phyloP scores from a whole-genome alignment of 2,797 vertebrate species.

The Eulemur coronatus region DNA sequence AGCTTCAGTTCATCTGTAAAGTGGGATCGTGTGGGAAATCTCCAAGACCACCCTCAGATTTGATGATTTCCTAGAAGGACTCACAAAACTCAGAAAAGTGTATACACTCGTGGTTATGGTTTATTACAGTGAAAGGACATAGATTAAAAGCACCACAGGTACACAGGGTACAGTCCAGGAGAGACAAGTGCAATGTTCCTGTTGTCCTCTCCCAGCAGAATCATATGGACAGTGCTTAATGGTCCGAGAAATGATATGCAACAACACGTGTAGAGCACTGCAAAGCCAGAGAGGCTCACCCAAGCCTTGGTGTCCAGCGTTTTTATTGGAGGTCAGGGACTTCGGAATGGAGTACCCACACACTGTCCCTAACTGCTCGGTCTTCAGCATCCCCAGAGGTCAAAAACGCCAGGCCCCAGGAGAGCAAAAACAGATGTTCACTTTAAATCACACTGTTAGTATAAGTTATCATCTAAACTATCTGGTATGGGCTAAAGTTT shows the following conservation, averaged over 20 bases:
- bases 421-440: background rate
- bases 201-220: background rate
- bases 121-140: background rate
- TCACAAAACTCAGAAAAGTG: background rate
- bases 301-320: background rate
- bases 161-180: background rate
- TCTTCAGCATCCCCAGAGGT: background rate
- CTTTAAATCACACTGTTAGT: background rate
- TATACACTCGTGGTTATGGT: background rate
- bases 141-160: background rate
- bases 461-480: background rate
- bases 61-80: background rate
- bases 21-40: background rate
- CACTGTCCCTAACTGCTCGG: background rate
- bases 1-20: background rate
- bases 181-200: background rate
- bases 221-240: background rate
- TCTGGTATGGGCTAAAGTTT: background rate
- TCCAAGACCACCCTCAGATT: background rate
- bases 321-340: background rate
- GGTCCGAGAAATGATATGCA: background rate
- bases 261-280: rapidly evolving
- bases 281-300: background rate
- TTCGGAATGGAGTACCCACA: too few relatives aligned
- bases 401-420: background rate